Base-by-base conservation (phyloP, 2,888 invertebrate genomes). In the Acanthosepion esculentum region DNA sequence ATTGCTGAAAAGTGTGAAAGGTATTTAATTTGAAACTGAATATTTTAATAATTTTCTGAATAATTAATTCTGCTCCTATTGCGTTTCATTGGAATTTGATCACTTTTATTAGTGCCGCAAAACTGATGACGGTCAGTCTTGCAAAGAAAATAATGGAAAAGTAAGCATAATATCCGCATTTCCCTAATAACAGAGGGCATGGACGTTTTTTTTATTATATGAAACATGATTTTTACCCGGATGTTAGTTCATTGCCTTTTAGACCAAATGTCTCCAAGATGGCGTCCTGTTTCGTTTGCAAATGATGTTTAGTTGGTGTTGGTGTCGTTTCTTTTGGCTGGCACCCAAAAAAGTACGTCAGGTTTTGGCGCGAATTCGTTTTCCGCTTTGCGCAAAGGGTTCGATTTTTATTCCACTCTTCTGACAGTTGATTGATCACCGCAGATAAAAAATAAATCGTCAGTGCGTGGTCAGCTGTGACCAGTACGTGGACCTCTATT, bases 341-440 rank as follows among this genome's bases (percentile, higher is more conserved):
- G 12, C n/a, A 78, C 15, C 78, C 78, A 78, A n/a, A 15, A 78
- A n/a, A n/a, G 78, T n/a, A n/a, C 12, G 78, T 78, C n/a, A 78
- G n/a, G 78, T 78, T 78, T 78, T 78, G 78, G 78, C 78, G 78
- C 78, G 78, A n/a, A 78, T 78, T 78, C 78, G n/a, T 78, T n/a
- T n/a, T n/a, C 78, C 78, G 15, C n/a, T 78, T 78, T 78, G 78
- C n/a, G 78, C n/a, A 78, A 78, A 78, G 5, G n/a, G 78, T 78
- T 78, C 78, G 78, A 78, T 78, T 78, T 78, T 78, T 12, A 78
- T n/a, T 78, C n/a, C n/a, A n/a, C 78, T 78, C n/a, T 78, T 15
- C 78, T 78, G 78, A 78, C 78, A 78, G n/a, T 78, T 78, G 78
- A 78, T 78, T 78, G 78, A 78, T n/a, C 78, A 78, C 78, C 12